Conservation (phyloP, 2,113 vertebrate species). For the Rhabdomys dilectus region DNA sequence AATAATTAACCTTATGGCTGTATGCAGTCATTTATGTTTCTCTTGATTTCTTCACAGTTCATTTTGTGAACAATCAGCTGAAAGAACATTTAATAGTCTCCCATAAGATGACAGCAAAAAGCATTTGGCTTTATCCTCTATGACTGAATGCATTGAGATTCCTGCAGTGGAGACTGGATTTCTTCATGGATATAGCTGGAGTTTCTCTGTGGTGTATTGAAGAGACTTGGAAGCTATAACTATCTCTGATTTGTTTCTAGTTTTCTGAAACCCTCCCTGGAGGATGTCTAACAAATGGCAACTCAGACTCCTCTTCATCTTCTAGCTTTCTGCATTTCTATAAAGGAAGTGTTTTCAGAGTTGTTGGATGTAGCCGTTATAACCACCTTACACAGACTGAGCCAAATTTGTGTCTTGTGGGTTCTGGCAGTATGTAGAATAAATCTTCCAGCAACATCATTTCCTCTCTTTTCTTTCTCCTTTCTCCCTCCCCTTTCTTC, state of each 20-base stretch:
- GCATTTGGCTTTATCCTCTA: background rate
- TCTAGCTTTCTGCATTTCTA: background rate
- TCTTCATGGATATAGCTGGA: background rate
- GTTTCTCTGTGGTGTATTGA: background rate
- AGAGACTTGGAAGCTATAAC: background rate
- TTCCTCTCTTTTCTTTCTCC: background rate
- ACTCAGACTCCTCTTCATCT: background rate
- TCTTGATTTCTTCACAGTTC: background rate
- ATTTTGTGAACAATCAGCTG: background rate
- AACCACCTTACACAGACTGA: constrained; percentile 21
- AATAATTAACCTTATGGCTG: background rate
- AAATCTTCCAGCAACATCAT: background rate
- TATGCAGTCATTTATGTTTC: background rate
- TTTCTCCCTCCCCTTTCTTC: background rate
- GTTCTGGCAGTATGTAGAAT: background rate
- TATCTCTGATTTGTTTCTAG: background rate
- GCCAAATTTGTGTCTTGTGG: background rate
- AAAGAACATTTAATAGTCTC: constrained; percentile 11
- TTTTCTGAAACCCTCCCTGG: background rate
- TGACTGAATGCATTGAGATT: background rate
- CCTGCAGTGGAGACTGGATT: background rate
- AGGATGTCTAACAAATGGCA: background rate
- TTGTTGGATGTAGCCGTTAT: background rate
- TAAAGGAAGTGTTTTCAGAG: constrained; percentile 31
- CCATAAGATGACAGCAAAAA: background rate